phyloP scores from a whole-genome alignment of 2,888 invertebrate species.

The Spilarctia lutea region DNA sequence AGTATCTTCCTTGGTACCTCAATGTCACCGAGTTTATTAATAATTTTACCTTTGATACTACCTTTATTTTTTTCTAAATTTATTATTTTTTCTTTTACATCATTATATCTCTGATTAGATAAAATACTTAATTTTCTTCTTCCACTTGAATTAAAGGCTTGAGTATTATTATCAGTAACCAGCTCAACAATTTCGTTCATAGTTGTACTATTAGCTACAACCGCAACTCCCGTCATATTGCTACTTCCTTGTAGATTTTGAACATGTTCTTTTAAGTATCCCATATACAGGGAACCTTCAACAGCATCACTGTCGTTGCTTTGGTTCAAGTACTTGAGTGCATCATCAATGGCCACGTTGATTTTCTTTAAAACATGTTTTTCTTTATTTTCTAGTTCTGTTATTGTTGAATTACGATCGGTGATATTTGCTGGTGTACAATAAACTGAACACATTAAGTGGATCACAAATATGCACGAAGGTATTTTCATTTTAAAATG shows the following conservation, averaged over 20 bases:
- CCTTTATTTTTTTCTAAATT: background rate
- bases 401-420: slow-evolving; percentile 30
- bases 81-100: background rate
- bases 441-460: background rate
- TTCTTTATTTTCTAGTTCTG: slow-evolving; percentile 58
- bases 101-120: background rate
- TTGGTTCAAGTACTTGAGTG: slow-evolving; percentile 49
- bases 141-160: slow-evolving; percentile 1
- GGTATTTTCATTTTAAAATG: background rate
- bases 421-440: background rate
- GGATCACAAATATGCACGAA: slow-evolving; percentile 1
- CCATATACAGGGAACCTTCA: slow-evolving; percentile 56
- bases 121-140: slow-evolving; percentile 1
- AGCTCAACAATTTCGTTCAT: background rate
- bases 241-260: slow-evolving; percentile 44
- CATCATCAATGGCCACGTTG: slow-evolving; percentile 63
- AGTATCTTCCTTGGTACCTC: background rate
- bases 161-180: background rate
- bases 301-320: slow-evolving; percentile 59
- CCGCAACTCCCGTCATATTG: slow-evolving; percentile 23
- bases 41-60: background rate
- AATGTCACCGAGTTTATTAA: background rate
- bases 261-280: slow-evolving; percentile 58
- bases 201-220: background rate
- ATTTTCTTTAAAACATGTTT: slow-evolving; percentile 40